Conservation (phyloP, 2,113 vertebrate species). For the Galeopterus variegatus region DNA sequence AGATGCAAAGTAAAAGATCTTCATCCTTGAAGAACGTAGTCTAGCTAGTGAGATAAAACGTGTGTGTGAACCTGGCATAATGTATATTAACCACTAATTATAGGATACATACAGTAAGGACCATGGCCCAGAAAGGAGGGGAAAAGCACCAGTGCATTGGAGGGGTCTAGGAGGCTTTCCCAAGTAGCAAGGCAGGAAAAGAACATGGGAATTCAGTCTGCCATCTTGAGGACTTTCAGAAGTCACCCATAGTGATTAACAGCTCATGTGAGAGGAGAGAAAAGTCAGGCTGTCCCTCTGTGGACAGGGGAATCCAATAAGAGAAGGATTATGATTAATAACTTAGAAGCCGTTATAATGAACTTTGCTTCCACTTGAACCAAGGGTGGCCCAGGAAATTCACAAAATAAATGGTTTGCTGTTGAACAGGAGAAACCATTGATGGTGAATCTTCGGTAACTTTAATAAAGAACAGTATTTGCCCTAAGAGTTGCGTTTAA, state of each 20-base stretch:
- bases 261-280: background rate
- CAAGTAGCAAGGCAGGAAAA: background rate
- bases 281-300: background rate
- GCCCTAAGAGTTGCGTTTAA: background rate
- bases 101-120: background rate
- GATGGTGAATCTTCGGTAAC: background rate
- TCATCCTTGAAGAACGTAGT: slow-evolving; percentile 35
- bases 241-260: background rate
- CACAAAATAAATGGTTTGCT: slow-evolving; percentile 60
- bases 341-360: background rate
- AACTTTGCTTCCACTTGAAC: slow-evolving; percentile 38
- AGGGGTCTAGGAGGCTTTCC: slow-evolving; percentile 31
- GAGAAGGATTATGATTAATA: background rate
- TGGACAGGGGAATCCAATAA: background rate
- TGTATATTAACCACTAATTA: background rate
- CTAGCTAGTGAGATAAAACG: background rate
- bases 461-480: slow-evolving; percentile 65
- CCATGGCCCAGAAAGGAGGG: background rate
- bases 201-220: background rate
- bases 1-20: slow-evolving; percentile 11
- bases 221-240: background rate
- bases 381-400: slow-evolving; percentile 3
- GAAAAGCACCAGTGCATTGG: background rate
- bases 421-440: slow-evolving; percentile 20
- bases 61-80: background rate